These are phyloP conservation scores for Hirtodrosophila histrioides DNA, from an alignment of 2,888 invertebrate species.

Conservation along the genomic window DNA sequence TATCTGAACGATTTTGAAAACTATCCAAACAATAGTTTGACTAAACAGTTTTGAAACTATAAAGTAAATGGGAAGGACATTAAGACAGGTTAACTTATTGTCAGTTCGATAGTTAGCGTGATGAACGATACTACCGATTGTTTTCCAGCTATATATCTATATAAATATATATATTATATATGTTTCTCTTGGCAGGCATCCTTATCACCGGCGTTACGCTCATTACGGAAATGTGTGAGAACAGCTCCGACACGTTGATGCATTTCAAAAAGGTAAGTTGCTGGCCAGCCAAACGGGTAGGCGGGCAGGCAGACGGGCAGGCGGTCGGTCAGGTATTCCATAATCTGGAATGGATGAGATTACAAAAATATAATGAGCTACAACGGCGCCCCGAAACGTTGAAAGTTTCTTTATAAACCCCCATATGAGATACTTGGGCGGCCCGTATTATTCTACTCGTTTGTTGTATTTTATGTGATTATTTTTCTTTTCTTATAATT, in stretches of 20 bases:
- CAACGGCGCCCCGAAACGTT: slow-evolving; percentile 8
- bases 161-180: slow-evolving; percentile 13
- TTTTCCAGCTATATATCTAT: no score
- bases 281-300: slow-evolving; percentile 8
- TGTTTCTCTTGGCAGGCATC: slow-evolving; percentile 87
- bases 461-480: slow-evolving; percentile 14
- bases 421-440: slow-evolving; percentile 29
- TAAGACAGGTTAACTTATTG: no score
- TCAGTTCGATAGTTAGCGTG: no score
- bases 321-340: slow-evolving; percentile 8
- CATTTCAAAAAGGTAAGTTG: slow-evolving; percentile 97
- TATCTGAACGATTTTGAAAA: no score
- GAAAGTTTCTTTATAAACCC: slow-evolving; percentile 1
- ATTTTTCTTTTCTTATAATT: slow-evolving; percentile 1
- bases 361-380: neutral
- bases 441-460: slow-evolving; percentile 11
- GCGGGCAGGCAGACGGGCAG: slow-evolving; percentile 1
- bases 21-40: no score
- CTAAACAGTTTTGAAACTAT: no score
- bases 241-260: slow-evolving; percentile 97
- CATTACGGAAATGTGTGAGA: slow-evolving; percentile 99
- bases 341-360: neutral
- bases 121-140: no score
- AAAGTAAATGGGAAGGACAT: no score
- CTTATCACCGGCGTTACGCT: slow-evolving; percentile 98